These are phyloP conservation scores for Tonatia bakeri DNA, from an alignment of 2,113 vertebrate species.

Conservation along the genomic window DNA sequence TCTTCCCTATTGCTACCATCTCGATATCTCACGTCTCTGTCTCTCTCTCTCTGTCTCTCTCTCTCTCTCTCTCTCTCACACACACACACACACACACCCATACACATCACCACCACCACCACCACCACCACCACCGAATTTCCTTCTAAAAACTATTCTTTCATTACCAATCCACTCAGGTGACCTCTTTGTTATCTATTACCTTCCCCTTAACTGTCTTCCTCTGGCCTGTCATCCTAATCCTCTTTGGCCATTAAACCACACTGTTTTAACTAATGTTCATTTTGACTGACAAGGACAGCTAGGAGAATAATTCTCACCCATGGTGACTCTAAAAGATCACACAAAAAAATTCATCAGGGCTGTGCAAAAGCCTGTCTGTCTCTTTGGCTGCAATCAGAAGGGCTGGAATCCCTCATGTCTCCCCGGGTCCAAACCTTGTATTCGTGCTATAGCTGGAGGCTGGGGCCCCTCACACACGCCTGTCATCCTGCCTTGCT, in stretches of 20 bases:
- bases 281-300: background rate
- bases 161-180: background rate
- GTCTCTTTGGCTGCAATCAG: background rate
- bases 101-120: background rate
- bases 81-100: background rate
- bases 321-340: background rate
- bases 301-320: background rate
- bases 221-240: background rate
- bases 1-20: background rate
- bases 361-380: background rate
- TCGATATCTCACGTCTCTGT: background rate
- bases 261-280: constrained; percentile 1
- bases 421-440: background rate
- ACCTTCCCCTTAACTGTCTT: background rate
- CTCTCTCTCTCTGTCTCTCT: background rate
- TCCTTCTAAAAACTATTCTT: background rate
- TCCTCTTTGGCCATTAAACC: background rate
- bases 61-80: too few species aligned
- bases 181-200: background rate
- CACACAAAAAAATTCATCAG: background rate
- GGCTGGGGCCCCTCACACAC: background rate
- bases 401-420: background rate
- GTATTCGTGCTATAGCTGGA: background rate
- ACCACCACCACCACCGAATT: background rate
- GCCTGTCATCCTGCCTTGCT: background rate